phyloP scores from a whole-genome alignment of 2,888 invertebrate species.

The Acleris literana region DNA sequence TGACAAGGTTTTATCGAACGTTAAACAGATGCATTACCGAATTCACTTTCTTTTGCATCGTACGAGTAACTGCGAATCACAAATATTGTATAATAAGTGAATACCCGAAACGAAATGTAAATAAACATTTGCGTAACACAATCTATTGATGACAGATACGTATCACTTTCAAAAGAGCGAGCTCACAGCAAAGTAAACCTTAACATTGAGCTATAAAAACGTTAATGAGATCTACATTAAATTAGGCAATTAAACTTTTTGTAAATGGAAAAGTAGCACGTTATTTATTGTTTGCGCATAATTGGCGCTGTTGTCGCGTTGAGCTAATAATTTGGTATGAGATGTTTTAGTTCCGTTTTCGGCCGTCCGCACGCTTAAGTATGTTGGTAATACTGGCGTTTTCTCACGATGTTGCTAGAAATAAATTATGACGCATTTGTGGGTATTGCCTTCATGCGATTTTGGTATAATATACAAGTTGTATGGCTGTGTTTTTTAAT shows the following conservation, averaged over 20 bases:
- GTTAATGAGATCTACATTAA: neutral
- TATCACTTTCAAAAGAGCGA: conserved; percentile 12
- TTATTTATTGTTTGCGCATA: neutral
- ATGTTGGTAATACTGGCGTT: too few species aligned
- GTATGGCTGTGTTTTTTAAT: too few species aligned
- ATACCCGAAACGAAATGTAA: conserved; percentile 11
- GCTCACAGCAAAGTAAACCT: neutral
- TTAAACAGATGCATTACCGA: conserved; percentile 1
- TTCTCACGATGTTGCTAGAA: too few species aligned
- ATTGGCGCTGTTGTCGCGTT: conserved; percentile 23
- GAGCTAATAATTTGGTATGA: neutral
- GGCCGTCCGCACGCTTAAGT: too few species aligned
- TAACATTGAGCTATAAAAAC: neutral
- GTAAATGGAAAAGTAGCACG: conserved; percentile 2
- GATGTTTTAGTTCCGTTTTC: too few species aligned
- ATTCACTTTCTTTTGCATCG: conserved; percentile 6
- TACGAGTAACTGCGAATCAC: conserved; percentile 9
- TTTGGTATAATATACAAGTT: too few species aligned
- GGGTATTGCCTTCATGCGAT: too few species aligned
- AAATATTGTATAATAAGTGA: conserved; percentile 6
- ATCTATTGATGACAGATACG: conserved; percentile 23
- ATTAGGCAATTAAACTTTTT: conserved; percentile 22
- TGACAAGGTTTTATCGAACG: too few species aligned
- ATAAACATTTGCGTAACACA: conserved; percentile 27
- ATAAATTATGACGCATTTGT: too few species aligned